phyloP scores from a whole-genome alignment of 2,797 vertebrate genomes.

The Alcedo quadribrachys region DNA sequence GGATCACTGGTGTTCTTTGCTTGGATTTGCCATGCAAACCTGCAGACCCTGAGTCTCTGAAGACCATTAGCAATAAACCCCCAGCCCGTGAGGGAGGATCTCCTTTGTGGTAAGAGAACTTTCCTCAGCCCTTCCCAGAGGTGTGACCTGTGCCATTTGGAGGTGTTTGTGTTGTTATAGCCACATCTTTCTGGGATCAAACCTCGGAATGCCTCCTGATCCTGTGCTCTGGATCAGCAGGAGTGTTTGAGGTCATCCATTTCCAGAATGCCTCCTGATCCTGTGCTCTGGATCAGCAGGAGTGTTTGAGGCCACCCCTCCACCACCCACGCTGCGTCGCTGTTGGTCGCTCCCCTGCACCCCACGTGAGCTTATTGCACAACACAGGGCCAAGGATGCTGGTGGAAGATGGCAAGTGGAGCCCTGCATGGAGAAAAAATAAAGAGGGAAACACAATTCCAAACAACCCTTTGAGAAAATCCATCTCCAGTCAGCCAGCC shows the following conservation, averaged over 20 bases:
- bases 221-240: background rate
- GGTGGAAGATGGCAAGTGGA: background rate
- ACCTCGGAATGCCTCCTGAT: background rate
- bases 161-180: background rate
- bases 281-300: background rate
- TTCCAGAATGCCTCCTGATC: background rate
- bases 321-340: accelerated
- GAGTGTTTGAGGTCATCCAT: background rate
- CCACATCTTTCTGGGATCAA: background rate
- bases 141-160: background rate
- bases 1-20: background rate
- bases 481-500: accelerated
- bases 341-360: no score
- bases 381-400: background rate
- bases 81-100: background rate
- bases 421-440: background rate
- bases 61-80: background rate
- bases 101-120: background rate
- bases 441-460: no score
- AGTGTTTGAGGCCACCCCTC: background rate
- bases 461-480: background rate
- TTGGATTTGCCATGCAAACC: background rate
- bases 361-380: background rate
- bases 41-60: background rate
- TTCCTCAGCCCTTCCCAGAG: accelerated